Evolutionary conservation across 2,888 invertebrate species (phyloP).

Genomic region (Trimorus sp.): DNA sequence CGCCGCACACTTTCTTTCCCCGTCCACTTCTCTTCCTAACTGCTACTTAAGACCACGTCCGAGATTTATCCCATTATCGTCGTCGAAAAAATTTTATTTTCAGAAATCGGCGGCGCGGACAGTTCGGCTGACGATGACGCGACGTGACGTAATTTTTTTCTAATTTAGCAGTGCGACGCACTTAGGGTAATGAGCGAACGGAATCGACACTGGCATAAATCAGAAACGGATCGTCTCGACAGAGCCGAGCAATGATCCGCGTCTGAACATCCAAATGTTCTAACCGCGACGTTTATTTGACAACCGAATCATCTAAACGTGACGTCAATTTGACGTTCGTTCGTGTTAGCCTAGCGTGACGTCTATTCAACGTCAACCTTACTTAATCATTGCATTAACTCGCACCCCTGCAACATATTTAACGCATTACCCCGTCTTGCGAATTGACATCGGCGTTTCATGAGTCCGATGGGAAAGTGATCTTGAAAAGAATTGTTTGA

Average conservation of each 20-base stretch:
- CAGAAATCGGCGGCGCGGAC: conserved; percentile 5
- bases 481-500: background rate
- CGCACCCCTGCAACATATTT: conserved; percentile 30
- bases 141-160: no score
- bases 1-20: conserved; percentile 19
- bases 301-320: conserved; percentile 44
- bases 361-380: conserved; percentile 51
- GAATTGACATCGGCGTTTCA: conserved; percentile 41
- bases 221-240: conserved; percentile 32
- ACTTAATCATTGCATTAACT: conserved; percentile 44
- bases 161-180: no score
- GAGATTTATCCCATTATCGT: background rate
- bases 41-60: conserved; percentile 1
- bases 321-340: conserved; percentile 50
- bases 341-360: conserved; percentile 34
- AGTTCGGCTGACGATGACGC: no score
- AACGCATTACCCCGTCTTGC: conserved; percentile 35
- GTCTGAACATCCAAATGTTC: conserved; percentile 46
- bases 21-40: conserved; percentile 5
- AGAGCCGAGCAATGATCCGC: conserved; percentile 25
- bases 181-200: no score
- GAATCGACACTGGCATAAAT: conserved; percentile 3
- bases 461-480: conserved; percentile 15
- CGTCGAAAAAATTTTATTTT: background rate
- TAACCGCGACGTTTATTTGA: conserved; percentile 54